Evolutionary conservation across 2,797 vertebrate genomes (phyloP).

Genomic region (Bovichtus diacanthus): DNA sequence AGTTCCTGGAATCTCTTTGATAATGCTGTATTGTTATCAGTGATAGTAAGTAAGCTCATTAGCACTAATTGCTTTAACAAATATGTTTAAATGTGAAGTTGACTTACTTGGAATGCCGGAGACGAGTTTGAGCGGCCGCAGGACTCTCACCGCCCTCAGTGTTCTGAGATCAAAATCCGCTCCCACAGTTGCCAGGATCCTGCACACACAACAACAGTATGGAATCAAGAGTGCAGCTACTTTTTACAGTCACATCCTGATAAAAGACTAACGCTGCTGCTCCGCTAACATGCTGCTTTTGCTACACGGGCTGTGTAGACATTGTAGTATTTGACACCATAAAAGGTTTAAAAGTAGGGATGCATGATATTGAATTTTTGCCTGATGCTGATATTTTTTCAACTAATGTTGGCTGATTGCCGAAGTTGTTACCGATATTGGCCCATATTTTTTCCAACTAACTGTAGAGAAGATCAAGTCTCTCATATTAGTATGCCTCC

Average conservation of each 20-base stretch:
- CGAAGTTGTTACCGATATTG: too few species aligned
- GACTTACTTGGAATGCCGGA: conserved; percentile 97
- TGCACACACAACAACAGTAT: conserved; percentile 68
- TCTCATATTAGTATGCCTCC: too few species aligned
- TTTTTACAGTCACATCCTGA: too few species aligned
- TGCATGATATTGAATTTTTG: too few species aligned
- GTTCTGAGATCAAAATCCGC: conserved; percentile 95
- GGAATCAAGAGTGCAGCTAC: background rate
- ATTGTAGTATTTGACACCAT: background rate
- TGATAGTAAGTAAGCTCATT: too few species aligned
- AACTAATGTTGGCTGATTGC: too few species aligned
- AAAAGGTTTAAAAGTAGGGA: background rate
- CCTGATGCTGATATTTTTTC: too few species aligned
- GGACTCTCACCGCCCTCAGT: conserved; percentile 93
- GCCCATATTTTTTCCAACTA: too few species aligned
- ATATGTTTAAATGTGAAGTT: background rate
- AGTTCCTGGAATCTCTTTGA: background rate
- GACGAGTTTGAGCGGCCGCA: conserved; percentile 95
- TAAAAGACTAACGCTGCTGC: background rate
- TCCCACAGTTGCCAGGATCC: conserved; percentile 94
- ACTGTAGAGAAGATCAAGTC: too few species aligned
- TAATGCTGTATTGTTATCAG: background rate
- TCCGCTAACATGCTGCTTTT: too few species aligned
- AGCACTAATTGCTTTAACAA: background rate
- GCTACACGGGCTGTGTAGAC: background rate